A percentile compares a stretch with the other conserved stretches of the same genome.
phyloP scores from a whole-genome alignment of 2,797 vertebrate genomes.

The Sebastes umbrosus region DNA sequence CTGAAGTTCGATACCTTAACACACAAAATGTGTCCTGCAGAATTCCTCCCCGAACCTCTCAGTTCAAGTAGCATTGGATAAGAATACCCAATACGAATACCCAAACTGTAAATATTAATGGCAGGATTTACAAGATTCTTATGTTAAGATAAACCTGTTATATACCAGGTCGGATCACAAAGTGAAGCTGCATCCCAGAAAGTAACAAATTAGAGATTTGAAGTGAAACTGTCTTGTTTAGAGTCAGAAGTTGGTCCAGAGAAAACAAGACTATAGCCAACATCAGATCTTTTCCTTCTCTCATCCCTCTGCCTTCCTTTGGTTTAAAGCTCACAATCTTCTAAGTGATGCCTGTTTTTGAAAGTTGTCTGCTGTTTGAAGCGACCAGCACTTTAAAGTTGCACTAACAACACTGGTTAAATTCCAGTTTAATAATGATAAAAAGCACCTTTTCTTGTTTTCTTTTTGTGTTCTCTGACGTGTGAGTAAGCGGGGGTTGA shows the following conservation, averaged over 20 bases:
- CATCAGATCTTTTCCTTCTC: conserved; percentile 3
- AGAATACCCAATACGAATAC: neutral
- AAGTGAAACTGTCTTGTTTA: neutral
- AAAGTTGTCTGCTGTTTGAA: neutral
- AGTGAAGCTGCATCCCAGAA: neutral
- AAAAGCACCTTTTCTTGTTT: neutral
- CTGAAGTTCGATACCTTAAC: neutral
- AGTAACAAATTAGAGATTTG: neutral
- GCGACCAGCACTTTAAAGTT: neutral
- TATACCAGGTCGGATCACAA: neutral
- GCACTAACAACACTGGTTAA: neutral
- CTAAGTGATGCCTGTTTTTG: neutral
- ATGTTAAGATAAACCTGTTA: neutral
- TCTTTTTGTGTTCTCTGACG: neutral
- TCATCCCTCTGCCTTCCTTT: neutral
- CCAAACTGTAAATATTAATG: neutral
- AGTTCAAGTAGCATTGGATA: neutral
- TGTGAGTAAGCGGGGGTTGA: neutral
- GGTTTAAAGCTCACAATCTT: neutral
- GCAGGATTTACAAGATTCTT: neutral
- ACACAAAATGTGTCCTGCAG: neutral
- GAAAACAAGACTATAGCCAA: neutral
- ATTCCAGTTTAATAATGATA: neutral
- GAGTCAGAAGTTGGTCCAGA: conserved; percentile 19
- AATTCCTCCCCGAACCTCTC: neutral